Percentiles rank a stretch among this genome's conserved stretches.
These are phyloP conservation scores for Phrynocephalus versicolor DNA, from an alignment of 2,113 vertebrate genomes.

Conservation along the genomic window DNA sequence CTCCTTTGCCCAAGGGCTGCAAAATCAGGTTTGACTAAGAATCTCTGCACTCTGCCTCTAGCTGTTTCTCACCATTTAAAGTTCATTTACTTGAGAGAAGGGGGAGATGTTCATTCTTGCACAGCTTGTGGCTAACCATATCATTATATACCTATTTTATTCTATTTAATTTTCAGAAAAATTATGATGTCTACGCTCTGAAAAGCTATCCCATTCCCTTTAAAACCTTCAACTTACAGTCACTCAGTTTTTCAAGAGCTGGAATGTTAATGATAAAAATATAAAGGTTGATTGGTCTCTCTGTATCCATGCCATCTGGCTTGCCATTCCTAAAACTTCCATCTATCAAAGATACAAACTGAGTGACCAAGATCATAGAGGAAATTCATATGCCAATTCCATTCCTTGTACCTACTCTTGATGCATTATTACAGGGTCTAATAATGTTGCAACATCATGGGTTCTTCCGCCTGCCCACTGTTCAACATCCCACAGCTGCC, in stretches of 20 bases:
- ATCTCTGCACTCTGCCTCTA: background rate
- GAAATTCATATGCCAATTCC: background rate
- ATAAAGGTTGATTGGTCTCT: background rate
- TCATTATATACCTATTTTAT: background rate
- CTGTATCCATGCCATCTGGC: background rate
- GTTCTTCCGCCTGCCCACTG: background rate
- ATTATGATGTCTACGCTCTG: background rate
- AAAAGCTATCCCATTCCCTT: background rate
- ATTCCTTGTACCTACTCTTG: background rate
- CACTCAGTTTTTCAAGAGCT: background rate
- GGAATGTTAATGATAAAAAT: too few relatives aligned
- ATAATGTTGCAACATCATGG: background rate
- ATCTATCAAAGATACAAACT: background rate
- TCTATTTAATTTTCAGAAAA: constrained; percentile 8
- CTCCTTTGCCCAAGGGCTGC: background rate
- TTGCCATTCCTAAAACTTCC: background rate
- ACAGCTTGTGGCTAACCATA: constrained; percentile 4
- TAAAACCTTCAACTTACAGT: background rate
- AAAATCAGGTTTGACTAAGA: constrained; percentile 32
- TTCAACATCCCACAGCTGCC: background rate
- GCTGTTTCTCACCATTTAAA: constrained; percentile 25
- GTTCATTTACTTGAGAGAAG: background rate
- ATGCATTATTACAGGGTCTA: background rate
- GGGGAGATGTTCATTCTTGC: background rate
- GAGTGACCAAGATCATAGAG: background rate